phyloP scores from a whole-genome alignment of 2,113 vertebrate genomes.

The Corythaeola cristata region DNA sequence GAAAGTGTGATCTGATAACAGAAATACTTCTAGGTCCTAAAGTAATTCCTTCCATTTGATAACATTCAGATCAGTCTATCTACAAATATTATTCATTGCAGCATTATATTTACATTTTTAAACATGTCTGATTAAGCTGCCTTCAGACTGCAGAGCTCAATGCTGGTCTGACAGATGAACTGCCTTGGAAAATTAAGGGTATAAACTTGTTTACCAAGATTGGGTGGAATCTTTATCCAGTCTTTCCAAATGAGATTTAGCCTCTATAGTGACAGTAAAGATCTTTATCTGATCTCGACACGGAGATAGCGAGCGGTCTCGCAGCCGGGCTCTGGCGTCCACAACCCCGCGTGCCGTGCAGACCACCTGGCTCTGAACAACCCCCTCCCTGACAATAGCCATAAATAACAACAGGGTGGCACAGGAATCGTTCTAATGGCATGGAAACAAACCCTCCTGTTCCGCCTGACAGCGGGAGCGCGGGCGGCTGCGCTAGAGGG shows the following conservation, averaged over 20 bases:
- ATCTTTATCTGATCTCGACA: not conserved
- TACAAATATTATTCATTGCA: not conserved
- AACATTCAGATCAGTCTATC: not conserved
- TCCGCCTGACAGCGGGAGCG: too few relatives aligned
- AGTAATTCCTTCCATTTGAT: not conserved
- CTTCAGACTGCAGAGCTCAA: not conserved
- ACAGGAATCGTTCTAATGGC: conserved; percentile 1
- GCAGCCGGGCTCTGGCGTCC: not conserved
- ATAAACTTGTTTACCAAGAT: not conserved
- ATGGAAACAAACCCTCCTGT: not conserved
- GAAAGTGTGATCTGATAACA: not conserved
- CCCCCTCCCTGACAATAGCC: conserved; percentile 25
- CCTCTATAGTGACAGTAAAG: rapidly evolving
- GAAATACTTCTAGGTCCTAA: not conserved
- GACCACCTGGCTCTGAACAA: not conserved
- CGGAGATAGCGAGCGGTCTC: not conserved
- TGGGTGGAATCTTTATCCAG: not conserved
- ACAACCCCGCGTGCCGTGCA: rapidly evolving
- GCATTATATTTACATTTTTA: not conserved
- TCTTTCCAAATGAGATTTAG: not conserved
- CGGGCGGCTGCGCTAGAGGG: conserved; percentile 37
- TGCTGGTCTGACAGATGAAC: not conserved
- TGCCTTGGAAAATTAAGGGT: not conserved
- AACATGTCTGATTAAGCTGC: not conserved
- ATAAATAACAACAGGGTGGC: not conserved